phyloP scores from a whole-genome alignment of 2,888 invertebrate species.

The Atethmia centrago region DNA sequence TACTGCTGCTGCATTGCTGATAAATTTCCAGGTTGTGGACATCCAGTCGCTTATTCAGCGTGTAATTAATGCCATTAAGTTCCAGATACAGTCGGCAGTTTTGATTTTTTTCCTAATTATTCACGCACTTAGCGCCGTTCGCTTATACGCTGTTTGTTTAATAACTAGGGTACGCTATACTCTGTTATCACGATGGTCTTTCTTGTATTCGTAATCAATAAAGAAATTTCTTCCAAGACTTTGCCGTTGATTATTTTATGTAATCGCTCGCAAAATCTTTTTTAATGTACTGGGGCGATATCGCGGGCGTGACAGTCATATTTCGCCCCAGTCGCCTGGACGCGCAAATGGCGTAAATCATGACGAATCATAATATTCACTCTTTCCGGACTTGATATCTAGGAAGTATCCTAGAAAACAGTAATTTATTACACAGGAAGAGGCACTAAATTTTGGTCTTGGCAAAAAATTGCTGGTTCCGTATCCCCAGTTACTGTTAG shows the following conservation, averaged over 20 bases:
- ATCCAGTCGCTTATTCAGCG: not conserved
- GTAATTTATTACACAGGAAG: conserved; percentile 12
- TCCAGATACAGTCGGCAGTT: not conserved
- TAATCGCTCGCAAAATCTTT: too few relatives aligned
- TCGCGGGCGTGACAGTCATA: too few relatives aligned
- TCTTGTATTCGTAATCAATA: not conserved
- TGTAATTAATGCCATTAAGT: conserved; percentile 24
- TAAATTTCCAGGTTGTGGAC: not conserved
- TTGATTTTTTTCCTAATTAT: conserved; percentile 19
- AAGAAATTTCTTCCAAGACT: not conserved
- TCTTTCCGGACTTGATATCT: not conserved
- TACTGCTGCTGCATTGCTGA: not conserved
- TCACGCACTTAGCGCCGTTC: conserved; percentile 18
- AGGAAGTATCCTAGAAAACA: not conserved
- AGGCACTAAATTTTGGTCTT: conserved; percentile 15
- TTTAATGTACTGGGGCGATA: too few relatives aligned
- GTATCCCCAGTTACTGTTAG: conserved; percentile 48
- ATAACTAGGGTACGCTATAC: not conserved
- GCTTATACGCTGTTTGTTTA: conserved; percentile 12
- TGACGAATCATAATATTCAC: not conserved
- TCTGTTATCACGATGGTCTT: not conserved
- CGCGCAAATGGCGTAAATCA: too few relatives aligned
- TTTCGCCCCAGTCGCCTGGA: too few relatives aligned
- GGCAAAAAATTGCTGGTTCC: conserved; percentile 32
- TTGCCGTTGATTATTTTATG: not conserved